phyloP scores from a whole-genome alignment of 2,888 invertebrate genomes.

The Crocallis elinguaria region DNA sequence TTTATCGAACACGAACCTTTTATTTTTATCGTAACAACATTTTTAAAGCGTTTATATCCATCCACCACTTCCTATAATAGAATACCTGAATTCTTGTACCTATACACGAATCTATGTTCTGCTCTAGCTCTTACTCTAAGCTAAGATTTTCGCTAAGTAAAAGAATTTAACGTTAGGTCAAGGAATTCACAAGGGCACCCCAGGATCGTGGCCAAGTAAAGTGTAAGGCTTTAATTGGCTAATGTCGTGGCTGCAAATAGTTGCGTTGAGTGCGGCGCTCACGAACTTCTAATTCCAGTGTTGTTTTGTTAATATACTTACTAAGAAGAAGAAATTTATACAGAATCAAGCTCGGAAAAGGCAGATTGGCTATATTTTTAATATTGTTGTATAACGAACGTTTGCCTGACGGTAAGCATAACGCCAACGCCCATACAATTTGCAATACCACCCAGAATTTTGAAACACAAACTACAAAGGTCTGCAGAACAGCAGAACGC shows the following conservation, averaged over 20 bases:
- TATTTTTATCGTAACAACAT: no score
- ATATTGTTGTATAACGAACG: no score
- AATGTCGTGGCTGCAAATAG: conserved; percentile 57
- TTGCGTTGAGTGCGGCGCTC: conserved; percentile 42
- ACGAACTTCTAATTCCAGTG: conserved; percentile 48
- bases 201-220: conserved; percentile 41
- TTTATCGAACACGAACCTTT: no score
- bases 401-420: no score
- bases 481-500: no score
- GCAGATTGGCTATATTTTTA: background rate
- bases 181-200: conserved; percentile 11
- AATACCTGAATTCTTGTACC: no score
- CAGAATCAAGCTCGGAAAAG: conserved; percentile 3
- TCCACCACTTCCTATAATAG: no score
- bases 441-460: no score
- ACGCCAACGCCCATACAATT: no score
- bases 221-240: conserved; percentile 61
- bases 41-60: no score
- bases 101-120: no score
- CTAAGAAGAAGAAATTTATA: conserved; percentile 2
- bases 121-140: background rate
- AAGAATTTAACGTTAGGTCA: conserved; percentile 8
- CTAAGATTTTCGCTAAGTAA: background rate
- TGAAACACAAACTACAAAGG: background rate
- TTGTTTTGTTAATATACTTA: conserved; percentile 29